These are phyloP conservation scores for Cephalopholis sonnerati DNA, from an alignment of 2,113 vertebrate genomes.

Conservation along the genomic window DNA sequence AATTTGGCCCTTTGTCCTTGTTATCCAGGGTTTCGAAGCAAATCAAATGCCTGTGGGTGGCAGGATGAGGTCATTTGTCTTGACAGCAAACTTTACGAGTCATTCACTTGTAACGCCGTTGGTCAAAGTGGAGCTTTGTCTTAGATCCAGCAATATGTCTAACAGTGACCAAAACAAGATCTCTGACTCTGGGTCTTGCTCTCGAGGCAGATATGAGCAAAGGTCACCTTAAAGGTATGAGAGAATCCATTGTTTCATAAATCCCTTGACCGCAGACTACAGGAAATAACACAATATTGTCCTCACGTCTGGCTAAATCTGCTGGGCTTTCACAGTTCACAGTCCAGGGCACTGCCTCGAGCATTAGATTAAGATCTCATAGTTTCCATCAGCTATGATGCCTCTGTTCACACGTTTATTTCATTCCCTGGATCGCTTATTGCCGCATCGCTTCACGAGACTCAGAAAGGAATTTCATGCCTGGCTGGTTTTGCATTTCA, in stretches of 20 bases:
- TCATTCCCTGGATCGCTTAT: background rate
- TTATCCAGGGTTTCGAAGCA: conserved; percentile 37
- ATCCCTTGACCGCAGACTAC: conserved; percentile 20
- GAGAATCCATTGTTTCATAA: conserved; percentile 26
- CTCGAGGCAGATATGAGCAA: conserved; percentile 14
- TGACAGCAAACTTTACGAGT: conserved; percentile 26
- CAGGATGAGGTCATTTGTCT: conserved; percentile 51
- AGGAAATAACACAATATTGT: conserved; percentile 43
- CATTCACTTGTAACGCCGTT: conserved; percentile 15
- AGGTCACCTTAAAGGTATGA: conserved; percentile 30
- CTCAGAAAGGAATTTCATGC: conserved; percentile 18
- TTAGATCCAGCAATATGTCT: conserved; percentile 19
- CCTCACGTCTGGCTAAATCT: conserved; percentile 27
- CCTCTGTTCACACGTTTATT: conserved; percentile 27
- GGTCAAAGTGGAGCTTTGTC: conserved; percentile 26
- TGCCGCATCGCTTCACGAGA: conserved; percentile 20
- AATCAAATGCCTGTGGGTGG: conserved; percentile 38
- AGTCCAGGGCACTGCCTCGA: conserved; percentile 15
- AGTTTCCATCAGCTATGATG: conserved; percentile 31
- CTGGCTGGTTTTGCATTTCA: conserved; percentile 47
- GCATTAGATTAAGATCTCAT: conserved; percentile 61
- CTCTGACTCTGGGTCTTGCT: background rate
- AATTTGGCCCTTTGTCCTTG: conserved; percentile 65
- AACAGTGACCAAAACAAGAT: conserved; percentile 17
- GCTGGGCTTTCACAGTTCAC: conserved; percentile 23